Evolutionary conservation across 2,888 invertebrate genomes (phyloP).

Genomic region (Danaus chrysippus): DNA sequence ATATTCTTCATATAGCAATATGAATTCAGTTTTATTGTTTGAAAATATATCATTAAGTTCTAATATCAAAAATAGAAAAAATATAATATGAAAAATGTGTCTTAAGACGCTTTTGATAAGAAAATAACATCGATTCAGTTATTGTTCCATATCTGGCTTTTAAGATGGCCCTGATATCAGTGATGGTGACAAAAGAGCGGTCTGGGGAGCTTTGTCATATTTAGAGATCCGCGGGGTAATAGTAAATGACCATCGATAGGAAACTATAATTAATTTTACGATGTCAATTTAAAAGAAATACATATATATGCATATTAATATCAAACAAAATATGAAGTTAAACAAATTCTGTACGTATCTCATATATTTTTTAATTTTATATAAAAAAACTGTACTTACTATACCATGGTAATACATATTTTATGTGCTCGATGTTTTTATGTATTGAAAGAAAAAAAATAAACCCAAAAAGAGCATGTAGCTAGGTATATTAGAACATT

Average conservation of each 20-base stretch:
- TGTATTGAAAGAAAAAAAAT: no score
- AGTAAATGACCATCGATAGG: conserved; percentile 12
- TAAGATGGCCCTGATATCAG: conserved; percentile 67
- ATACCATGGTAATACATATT: no score
- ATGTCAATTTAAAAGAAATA: background rate
- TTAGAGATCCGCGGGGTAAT: conserved; percentile 46
- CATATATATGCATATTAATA: no score
- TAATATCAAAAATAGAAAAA: background rate
- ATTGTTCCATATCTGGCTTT: conserved; percentile 70
- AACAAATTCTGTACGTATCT: no score
- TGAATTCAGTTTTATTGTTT: background rate
- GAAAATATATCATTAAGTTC: background rate
- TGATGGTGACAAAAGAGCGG: conserved; percentile 74
- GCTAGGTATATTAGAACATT: no score
- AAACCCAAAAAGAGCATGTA: no score
- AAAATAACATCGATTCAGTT: conserved; percentile 71
- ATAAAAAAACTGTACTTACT: no score
- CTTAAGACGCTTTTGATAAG: conserved; percentile 52
- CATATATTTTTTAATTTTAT: no score
- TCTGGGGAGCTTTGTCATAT: conserved; percentile 60
- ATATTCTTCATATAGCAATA: no score
- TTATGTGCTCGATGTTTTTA: no score
- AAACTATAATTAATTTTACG: background rate
- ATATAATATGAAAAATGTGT: conserved; percentile 16
- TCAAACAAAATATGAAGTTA: no score